Evolutionary conservation across 64 coral and sea anemone genomes (phyloP), one percentile per base, ranked within the genome.

Genomic region (Montipora capricornis): DNA sequence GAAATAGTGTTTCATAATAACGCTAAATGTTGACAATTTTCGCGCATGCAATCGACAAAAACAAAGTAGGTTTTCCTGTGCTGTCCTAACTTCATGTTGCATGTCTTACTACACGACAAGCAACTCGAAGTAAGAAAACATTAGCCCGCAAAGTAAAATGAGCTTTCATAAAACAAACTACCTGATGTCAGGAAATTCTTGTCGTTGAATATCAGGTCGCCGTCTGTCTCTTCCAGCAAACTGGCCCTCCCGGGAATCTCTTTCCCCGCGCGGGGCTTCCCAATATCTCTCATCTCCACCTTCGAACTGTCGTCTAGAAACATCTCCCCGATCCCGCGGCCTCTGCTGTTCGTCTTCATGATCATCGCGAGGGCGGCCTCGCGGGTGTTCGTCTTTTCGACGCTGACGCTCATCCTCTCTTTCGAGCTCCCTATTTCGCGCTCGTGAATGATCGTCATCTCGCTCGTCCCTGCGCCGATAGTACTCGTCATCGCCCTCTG

Each of bases 381-480:
- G 87, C 59, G 76, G 84, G 68, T 76, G 53, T 17, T 88, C 90
- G 57, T 92, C 90, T 64, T 75, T 55, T 52, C 83, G 69, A 46
- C 83, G 83, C 12, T 52, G 11, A 17, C 75, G 85, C 8, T 93
- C 90, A 69, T 83, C 80, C 11, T 77, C 90, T 81, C 6, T 71
- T 37, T 52, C 90, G 17, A 44, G 71, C 69, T 93, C 81, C 14
- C 81, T 59, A 84, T 82, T 82, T 5, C 91, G 91, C 24, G 44
- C 29, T 2, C 68, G 85, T 19, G 74, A 78, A 48, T 57, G 69
- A 17, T 79, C 91, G 19, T 93, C 91, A 11, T 68, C 83, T 16
- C 90, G 90, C 2, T 92, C 90, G 37, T 92, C 90, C 15, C 91
- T 24, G 52, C 83, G 20, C 9, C 83, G 83, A 22, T 70, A 17